phyloP scores from a whole-genome alignment of 2,888 invertebrate genomes.

The Poecilus cupreus region DNA sequence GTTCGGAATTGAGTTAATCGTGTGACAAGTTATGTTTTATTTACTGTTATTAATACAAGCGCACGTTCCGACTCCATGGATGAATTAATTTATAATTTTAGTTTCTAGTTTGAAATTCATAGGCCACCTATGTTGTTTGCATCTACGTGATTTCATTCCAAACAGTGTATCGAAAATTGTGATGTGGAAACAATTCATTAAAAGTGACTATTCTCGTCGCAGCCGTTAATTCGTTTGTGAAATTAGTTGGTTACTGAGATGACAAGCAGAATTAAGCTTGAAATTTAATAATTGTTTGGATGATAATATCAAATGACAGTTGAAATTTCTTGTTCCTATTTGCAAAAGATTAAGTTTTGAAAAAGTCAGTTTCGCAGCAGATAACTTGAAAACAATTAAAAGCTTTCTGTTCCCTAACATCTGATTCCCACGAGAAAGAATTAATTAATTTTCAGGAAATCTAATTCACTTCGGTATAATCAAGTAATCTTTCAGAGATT shows the following conservation, averaged over 20 bases:
- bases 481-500: constrained; percentile 24
- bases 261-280: constrained; percentile 24
- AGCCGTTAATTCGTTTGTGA: constrained; percentile 3
- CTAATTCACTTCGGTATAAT: constrained; percentile 8
- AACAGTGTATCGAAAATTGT: no score
- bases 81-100: constrained; percentile 9
- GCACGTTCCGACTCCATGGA: neutral
- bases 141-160: neutral
- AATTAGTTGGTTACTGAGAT: constrained; percentile 22
- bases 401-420: neutral
- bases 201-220: neutral
- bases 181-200: neutral
- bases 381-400: constrained; percentile 40
- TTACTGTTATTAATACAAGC: constrained; percentile 12
- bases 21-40: constrained; percentile 24
- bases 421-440: neutral
- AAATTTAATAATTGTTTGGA: constrained; percentile 39
- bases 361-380: constrained; percentile 31
- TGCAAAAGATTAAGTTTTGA: constrained; percentile 32
- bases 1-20: constrained; percentile 27
- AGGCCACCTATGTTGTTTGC: neutral
- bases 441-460: neutral
- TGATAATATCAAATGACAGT: constrained; percentile 37
- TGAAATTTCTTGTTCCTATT: constrained; percentile 32
- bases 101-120: neutral